A percentile compares a stretch with the other conserved stretches of the same genome.
Evolutionary conservation across 2,113 vertebrate species (phyloP).

Genomic region (Capra hircus): DNA sequence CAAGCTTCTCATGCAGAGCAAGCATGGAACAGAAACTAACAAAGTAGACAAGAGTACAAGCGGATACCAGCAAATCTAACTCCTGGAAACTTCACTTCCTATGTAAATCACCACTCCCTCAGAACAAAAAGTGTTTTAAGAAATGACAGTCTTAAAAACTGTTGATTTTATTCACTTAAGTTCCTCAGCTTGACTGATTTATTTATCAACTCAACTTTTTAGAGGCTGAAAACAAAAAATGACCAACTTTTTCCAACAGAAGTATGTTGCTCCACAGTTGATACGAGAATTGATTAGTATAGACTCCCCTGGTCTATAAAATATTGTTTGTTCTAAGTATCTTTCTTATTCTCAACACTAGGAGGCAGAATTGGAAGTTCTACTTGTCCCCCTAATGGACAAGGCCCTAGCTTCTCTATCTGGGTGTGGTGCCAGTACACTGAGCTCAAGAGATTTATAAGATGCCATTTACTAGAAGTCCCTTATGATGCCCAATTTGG

Average conservation of each 20-base stretch:
- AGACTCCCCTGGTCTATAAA: background rate
- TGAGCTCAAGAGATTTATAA: background rate
- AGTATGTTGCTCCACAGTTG: background rate
- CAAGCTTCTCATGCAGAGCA: slow-evolving; percentile 72
- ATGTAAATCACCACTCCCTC: background rate
- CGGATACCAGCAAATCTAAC: background rate
- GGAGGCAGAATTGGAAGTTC: background rate
- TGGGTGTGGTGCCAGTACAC: background rate
- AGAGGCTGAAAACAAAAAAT: slow-evolving; percentile 36
- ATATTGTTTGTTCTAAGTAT: background rate
- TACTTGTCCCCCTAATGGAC: background rate
- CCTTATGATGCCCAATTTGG: background rate
- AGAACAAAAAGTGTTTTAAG: slow-evolving; percentile 5
- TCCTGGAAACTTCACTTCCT: background rate
- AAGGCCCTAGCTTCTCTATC: background rate
- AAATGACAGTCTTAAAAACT: background rate
- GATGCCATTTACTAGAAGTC: background rate
- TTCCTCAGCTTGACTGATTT: background rate
- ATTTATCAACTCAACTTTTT: slow-evolving; percentile 24
- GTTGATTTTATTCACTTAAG: slow-evolving; percentile 23
- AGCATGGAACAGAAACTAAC: slow-evolving; percentile 62
- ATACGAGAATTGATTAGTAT: background rate
- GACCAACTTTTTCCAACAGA: background rate
- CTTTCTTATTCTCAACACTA: background rate
- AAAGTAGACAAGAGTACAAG: slow-evolving; percentile 7